A percentile compares a stretch with the other conserved stretches of the same genome.
phyloP scores from a whole-genome alignment of 2,113 vertebrate species.

The Vimba vimba region DNA sequence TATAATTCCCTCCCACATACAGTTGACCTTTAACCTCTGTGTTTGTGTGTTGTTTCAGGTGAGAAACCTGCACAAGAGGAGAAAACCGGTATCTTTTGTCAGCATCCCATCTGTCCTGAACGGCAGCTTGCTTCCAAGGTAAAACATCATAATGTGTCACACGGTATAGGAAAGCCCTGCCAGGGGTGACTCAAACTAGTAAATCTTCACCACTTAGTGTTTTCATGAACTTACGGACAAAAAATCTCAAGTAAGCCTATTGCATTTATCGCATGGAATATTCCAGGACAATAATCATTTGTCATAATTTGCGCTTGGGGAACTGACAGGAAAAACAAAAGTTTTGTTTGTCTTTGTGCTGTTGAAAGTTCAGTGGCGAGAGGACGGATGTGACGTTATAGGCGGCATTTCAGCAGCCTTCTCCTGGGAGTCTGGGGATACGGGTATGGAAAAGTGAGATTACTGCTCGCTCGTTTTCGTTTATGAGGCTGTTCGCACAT shows the following conservation, averaged over 20 bases:
- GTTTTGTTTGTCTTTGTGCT: constrained; percentile 29
- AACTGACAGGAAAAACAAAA: constrained; percentile 36
- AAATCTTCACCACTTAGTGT: not conserved
- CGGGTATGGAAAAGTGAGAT: constrained; percentile 34
- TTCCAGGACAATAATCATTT: constrained; percentile 25
- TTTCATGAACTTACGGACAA: not conserved
- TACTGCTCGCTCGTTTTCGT: not conserved
- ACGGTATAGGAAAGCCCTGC: not conserved
- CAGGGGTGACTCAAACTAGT: not conserved
- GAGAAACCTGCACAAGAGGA: constrained; percentile 49
- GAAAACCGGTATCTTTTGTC: constrained; percentile 46
- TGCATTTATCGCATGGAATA: not conserved
- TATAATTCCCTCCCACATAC: not conserved
- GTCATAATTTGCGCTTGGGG: not conserved
- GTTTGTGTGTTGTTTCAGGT: constrained; percentile 42
- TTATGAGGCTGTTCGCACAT: not conserved
- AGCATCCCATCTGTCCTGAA: constrained; percentile 43
- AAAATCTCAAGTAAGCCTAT: constrained; percentile 18
- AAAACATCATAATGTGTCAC: not conserved
- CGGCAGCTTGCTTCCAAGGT: constrained; percentile 43
- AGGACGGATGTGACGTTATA: constrained; percentile 38
- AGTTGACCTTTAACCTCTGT: constrained; percentile 39
- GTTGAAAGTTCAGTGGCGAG: constrained; percentile 12
- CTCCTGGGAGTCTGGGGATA: constrained; percentile 17
- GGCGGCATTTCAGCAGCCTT: constrained; percentile 19